Base-by-base conservation (phyloP, 2,888 invertebrate genomes). In the Brassicogethes aeneus region DNA sequence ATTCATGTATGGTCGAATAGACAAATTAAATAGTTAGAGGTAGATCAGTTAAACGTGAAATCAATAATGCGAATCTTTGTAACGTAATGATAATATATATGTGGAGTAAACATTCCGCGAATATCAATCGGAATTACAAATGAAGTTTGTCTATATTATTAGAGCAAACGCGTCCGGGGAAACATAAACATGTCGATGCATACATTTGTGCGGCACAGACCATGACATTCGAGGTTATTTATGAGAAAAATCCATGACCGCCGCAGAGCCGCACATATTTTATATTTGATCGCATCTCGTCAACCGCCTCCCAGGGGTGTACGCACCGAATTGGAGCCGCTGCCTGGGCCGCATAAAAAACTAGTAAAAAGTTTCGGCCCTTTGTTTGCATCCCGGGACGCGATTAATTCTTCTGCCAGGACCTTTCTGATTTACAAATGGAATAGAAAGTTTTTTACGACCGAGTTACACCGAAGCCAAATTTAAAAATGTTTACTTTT, bases 271-370 rank as follows among this genome's bases (percentile, higher is more conserved):
- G 23, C 5, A 23, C 47, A 55, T 56, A 56, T 57, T 56, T 57
- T 53, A 53, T 49, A 54, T 56, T 54, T 54, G 53, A 55, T 54
- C 42, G 49, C 47, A 48, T 49, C 50, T 54, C 50, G 55, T 51
- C 57, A 56, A 54, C 50, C 42, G 39, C 41, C 51, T 50, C 57
- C 52, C 50, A 36, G 36, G 52, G 52, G 52, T 50, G 50, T 48
- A 49, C 45, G 46, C 39, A 44, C 43, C 48, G 51, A 57, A 58
- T 58, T 55, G 56, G 47, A 56, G 45, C 47, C 49, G 46, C 42
- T 7, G 10, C 42, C 44, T 45, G 45, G 46, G 48, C 50, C 47
- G 47, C 39, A 42, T 52, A 55, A 51, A 53, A 58, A 54, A 55
- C 51, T 45, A 42, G 45, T 48, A 45, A 44, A 44, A 48, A 52